These are phyloP conservation scores for Crypturellus undulatus DNA, from an alignment of 2,113 vertebrate genomes.

Conservation along the genomic window DNA sequence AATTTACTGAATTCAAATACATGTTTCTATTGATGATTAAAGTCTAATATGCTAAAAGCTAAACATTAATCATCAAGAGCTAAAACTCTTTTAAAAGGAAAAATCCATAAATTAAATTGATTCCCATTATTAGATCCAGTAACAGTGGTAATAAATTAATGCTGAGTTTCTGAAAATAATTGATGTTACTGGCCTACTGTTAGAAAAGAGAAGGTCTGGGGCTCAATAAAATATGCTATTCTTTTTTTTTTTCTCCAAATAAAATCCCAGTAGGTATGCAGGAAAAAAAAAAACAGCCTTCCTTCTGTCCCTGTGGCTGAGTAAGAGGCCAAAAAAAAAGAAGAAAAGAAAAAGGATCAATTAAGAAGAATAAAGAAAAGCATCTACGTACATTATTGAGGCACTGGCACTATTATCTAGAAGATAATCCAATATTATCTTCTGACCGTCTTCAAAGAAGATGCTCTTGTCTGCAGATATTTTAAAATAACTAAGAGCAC, in stretches of 20 bases:
- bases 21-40: neutral
- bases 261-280: neutral
- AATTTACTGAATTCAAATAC: neutral
- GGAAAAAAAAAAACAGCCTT: neutral
- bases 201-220: neutral
- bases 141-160: neutral
- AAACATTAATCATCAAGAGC: neutral
- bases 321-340: neutral
- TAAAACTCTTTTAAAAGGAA: neutral
- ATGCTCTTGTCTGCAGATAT: neutral
- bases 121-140: neutral
- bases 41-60: neutral
- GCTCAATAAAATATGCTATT: neutral
- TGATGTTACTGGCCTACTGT: neutral
- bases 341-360: neutral
- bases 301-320: neutral
- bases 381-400: neutral
- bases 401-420: neutral
- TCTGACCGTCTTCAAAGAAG: neutral
- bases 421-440: slow-evolving; percentile 6
- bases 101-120: neutral
- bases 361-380: slow-evolving; percentile 15
- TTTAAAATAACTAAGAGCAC: slow-evolving; percentile 15
- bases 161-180: neutral
- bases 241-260: neutral